Conservation (phyloP, 2,797 vertebrate genomes). For the Bovichtus diacanthus region DNA sequence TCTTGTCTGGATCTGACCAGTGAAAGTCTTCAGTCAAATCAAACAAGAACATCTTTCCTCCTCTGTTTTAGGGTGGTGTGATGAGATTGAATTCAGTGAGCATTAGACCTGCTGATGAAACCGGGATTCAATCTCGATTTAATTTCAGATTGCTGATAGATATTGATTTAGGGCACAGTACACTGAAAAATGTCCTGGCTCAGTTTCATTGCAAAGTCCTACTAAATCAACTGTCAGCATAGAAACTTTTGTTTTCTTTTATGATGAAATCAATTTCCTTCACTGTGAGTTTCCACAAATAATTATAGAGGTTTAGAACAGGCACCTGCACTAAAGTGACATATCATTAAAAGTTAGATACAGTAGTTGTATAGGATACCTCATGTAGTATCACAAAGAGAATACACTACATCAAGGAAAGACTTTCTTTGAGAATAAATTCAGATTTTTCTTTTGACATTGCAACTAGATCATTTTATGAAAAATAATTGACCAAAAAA, state of each 20-base stretch:
- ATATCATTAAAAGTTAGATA: slow-evolving; percentile 41
- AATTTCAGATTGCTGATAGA: slow-evolving; percentile 92
- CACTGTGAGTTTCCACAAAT: slow-evolving; percentile 63
- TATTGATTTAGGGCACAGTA: slow-evolving; percentile 90
- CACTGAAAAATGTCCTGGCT: slow-evolving; percentile 78
- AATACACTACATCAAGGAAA: slow-evolving; percentile 3
- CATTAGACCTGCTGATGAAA: slow-evolving; percentile 88
- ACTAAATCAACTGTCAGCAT: slow-evolving; percentile 68
- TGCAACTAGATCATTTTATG: slow-evolving; percentile 33
- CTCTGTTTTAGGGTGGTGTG: slow-evolving; percentile 88
- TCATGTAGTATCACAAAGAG: slow-evolving; percentile 14
- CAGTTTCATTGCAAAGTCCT: slow-evolving; percentile 52
- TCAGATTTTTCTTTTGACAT: slow-evolving; percentile 25
- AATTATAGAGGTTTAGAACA: slow-evolving; percentile 60
- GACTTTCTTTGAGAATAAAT: slow-evolving; percentile 17
- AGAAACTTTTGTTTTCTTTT: slow-evolving; percentile 69
- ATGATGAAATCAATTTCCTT: slow-evolving; percentile 71
- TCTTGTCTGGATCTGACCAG: neutral
- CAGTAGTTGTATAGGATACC: slow-evolving; percentile 19
- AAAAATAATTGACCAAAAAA: slow-evolving; percentile 35
- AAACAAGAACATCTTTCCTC: slow-evolving; percentile 87
- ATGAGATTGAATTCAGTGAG: slow-evolving; percentile 86
- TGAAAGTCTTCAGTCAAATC: slow-evolving; percentile 65
- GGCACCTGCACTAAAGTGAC: slow-evolving; percentile 31
- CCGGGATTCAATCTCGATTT: slow-evolving; percentile 88